Evolutionary conservation across 2,888 invertebrate species (phyloP).

Genomic region (Myopa tessellatipennis): DNA sequence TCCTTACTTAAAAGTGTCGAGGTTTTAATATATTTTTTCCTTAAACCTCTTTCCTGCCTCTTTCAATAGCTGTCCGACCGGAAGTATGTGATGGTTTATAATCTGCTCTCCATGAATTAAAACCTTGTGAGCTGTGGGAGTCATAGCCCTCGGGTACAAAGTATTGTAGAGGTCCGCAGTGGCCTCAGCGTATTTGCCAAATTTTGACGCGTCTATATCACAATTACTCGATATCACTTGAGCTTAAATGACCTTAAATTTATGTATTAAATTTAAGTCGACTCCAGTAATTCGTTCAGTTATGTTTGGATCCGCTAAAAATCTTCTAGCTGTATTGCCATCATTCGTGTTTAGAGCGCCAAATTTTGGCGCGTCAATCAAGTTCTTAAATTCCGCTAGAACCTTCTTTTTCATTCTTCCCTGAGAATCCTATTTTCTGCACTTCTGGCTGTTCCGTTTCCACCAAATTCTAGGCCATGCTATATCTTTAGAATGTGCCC

Average conservation of each 20-base stretch:
- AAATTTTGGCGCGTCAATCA: not conserved
- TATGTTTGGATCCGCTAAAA: not conserved
- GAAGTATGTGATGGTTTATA: not conserved
- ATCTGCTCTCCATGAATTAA: conserved; percentile 6
- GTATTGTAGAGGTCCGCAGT: not conserved
- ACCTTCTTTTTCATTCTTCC: too few species aligned
- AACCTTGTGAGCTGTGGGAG: conserved; percentile 1
- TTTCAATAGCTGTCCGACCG: not conserved
- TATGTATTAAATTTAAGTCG: not conserved
- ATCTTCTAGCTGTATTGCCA: not conserved
- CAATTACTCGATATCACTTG: not conserved
- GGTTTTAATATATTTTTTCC: conserved; percentile 1
- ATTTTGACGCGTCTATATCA: not conserved
- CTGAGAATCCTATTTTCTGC: too few species aligned
- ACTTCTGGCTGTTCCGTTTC: too few species aligned
- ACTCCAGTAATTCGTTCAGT: not conserved
- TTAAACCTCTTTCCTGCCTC: not conserved
- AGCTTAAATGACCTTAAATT: not conserved
- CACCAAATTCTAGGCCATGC: too few species aligned
- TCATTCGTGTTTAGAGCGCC: not conserved
- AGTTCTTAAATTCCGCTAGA: too few species aligned
- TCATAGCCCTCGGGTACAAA: not conserved
- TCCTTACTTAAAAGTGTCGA: not conserved
- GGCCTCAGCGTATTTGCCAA: not conserved
- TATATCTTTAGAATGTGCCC: too few species aligned